phyloP scores from a whole-genome alignment of 2,888 invertebrate species.

The Drosophila rubida region DNA sequence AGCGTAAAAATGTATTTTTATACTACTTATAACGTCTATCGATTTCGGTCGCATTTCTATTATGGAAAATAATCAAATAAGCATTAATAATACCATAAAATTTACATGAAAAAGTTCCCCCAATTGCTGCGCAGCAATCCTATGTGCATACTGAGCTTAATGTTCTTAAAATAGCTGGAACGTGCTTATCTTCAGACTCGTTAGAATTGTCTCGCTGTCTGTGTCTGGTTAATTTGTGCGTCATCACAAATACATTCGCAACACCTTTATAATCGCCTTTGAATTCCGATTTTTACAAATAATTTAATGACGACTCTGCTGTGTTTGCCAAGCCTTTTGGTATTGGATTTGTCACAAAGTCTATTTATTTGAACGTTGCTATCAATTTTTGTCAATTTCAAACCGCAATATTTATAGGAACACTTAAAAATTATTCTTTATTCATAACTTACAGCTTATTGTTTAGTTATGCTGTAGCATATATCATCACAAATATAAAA shows the following conservation, averaged over 20 bases:
- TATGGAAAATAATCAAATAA: not conserved
- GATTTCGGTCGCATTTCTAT: not conserved
- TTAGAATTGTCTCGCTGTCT: conserved; percentile 1
- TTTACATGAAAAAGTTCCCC: not conserved
- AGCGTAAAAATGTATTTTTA: too few relatives aligned
- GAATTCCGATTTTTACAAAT: not conserved
- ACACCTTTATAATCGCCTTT: not conserved
- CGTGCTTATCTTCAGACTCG: conserved; percentile 16
- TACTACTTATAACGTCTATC: too few relatives aligned
- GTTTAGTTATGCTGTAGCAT: too few relatives aligned
- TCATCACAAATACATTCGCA: conserved; percentile 12
- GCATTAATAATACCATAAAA: not conserved
- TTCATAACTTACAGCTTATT: too few relatives aligned
- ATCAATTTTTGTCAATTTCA: not conserved
- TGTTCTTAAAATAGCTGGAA: conserved; percentile 10
- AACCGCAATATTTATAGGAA: too few relatives aligned
- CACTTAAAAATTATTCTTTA: too few relatives aligned
- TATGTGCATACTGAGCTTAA: not conserved
- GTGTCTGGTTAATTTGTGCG: conserved; percentile 8
- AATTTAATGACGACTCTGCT: conserved; percentile 1
- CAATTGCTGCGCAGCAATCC: not conserved
- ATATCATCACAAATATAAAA: too few relatives aligned
- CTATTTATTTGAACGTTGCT: not conserved
- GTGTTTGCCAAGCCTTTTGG: not conserved
- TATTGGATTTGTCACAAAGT: not conserved